Evolutionary conservation across 2,888 invertebrate species (phyloP), one percentile per base, ranked within the genome.

Genomic region (Meliscaeva auricollis): DNA sequence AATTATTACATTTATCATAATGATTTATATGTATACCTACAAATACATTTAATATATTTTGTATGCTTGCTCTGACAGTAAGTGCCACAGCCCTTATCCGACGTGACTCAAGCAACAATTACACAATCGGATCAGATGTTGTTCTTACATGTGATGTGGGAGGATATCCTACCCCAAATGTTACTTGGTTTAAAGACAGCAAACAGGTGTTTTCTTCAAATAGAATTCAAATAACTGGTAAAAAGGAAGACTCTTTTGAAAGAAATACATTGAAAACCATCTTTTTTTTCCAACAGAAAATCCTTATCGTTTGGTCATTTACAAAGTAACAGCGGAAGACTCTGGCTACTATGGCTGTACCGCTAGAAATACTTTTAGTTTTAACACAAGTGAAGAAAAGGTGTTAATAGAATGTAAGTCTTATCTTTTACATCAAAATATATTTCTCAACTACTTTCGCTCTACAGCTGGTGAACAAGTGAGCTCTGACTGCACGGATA

Each of bases 401-500:
- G 94, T 98, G 88, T 93, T 91, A 80, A 95, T 98, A 46, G 95
- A 96, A 94, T 97, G 98, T 97, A 93, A 93, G 91, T 88, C n/a
- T 9, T 13, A 22, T 20, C 15, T 6, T 26, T 9, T n/a, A 35
- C 9, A 13, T 17, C 4, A 5, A 0, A 32, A 48, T 9, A 20
- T 73, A 6, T 35, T 17, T 32, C 35, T 15, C 54, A 32, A n/a
- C 1, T 7, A 7, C 5, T 46, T 68, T 35, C 62, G 72, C 22
- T 77, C 88, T 89, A 0, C 73, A 91, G 91, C 91, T 88, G 87
- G 89, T 76, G 90, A 95, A 66, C 94, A 94, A 89, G 94, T 98
- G 64, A 95, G 96, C 89, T 94, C 96, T 11, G 95, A 95, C 89
- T 98, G 98, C 91, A 95, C 95, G 62, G 98, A 98, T 93, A 97